These are phyloP conservation scores for Taurulus bubalis DNA, from an alignment of 2,113 vertebrate genomes.

Conservation along the genomic window DNA sequence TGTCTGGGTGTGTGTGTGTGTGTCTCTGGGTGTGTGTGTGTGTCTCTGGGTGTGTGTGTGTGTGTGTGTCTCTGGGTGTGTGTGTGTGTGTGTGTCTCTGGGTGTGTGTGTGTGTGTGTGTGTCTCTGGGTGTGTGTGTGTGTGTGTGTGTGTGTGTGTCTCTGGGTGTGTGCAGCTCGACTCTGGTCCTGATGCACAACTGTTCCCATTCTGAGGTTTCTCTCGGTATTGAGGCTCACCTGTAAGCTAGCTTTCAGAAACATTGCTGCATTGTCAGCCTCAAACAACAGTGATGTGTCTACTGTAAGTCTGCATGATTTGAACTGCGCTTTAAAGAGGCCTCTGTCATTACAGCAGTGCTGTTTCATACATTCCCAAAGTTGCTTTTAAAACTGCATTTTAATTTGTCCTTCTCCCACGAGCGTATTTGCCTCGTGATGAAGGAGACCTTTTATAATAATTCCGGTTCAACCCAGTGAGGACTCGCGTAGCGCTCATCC, in stretches of 20 bases:
- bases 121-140: conserved; percentile 39
- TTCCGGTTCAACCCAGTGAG: conserved; percentile 9
- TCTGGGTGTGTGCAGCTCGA: conserved; percentile 28
- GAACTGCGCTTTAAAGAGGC: conserved; percentile 26
- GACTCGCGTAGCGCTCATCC: neutral
- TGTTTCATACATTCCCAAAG: conserved; percentile 13
- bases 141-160: conserved; percentile 26
- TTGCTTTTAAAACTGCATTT: neutral
- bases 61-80: conserved; percentile 39
- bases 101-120: conserved; percentile 39
- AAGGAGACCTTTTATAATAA: conserved; percentile 21
- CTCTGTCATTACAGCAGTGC: conserved; percentile 20
- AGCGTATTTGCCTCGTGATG: conserved; percentile 24
- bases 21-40: too few relatives aligned
- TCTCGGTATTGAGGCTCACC: neutral
- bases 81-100: conserved; percentile 28
- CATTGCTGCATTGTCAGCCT: too few relatives aligned
- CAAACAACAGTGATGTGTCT: conserved; percentile 5
- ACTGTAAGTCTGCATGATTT: neutral
- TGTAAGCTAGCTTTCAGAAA: conserved; percentile 23
- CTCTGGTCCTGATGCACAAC: too few relatives aligned
- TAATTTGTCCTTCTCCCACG: conserved; percentile 2
- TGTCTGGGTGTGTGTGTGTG: conserved; percentile 35
- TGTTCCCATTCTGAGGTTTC: too few relatives aligned
- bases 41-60: too few relatives aligned